Percentiles rank a stretch among this genome's conserved stretches.
Evolutionary conservation across 2,113 vertebrate species (phyloP).

Genomic region (Pterocles burchelli): DNA sequence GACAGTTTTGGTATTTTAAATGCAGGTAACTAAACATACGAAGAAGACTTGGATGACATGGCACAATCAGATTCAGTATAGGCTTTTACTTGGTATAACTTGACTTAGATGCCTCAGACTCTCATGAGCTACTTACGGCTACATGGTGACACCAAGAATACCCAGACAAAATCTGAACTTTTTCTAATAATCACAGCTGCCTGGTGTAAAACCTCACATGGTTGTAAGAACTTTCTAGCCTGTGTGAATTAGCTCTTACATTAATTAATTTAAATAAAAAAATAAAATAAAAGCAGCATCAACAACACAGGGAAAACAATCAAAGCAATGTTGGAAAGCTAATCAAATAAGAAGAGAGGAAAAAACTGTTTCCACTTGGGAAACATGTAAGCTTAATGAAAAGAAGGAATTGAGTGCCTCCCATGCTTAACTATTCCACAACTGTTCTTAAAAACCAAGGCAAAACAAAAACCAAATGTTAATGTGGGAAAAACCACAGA

Average conservation of each 20-base stretch:
- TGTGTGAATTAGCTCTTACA: neutral
- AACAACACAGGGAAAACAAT: neutral
- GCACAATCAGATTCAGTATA: neutral
- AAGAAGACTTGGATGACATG: neutral
- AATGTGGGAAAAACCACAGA: neutral
- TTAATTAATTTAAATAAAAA: neutral
- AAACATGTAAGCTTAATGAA: neutral
- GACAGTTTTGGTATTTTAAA: conserved; percentile 48
- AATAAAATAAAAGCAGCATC: fast-evolving
- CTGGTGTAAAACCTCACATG: neutral
- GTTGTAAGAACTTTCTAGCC: neutral
- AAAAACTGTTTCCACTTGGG: neutral
- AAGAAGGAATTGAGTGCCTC: neutral
- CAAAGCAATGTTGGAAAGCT: neutral
- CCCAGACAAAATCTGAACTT: neutral
- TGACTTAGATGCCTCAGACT: neutral
- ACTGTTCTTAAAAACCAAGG: neutral
- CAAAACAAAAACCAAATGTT: neutral
- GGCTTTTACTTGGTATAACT: neutral
- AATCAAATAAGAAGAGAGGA: neutral
- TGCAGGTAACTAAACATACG: conserved; percentile 43
- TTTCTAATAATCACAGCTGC: neutral
- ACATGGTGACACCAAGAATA: neutral
- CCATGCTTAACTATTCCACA: neutral
- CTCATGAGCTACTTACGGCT: neutral